phyloP scores from a whole-genome alignment of 1,140 invertebrate species.

The Nebria ingens region DNA sequence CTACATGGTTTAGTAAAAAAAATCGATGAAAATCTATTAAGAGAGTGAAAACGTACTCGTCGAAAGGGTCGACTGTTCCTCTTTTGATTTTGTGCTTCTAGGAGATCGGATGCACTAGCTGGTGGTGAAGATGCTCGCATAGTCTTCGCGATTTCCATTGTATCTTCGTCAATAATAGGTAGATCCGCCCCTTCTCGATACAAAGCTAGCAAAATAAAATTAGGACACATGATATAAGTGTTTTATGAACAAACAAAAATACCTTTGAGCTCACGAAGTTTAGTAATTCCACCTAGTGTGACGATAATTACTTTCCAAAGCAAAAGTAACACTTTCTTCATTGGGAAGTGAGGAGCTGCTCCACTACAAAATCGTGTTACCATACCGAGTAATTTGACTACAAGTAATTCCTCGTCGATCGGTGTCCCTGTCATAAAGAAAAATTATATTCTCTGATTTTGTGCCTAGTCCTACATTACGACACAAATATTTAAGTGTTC shows the following conservation, averaged over 20 bases:
- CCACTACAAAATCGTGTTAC: conserved; percentile 91
- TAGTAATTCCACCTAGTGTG: conserved; percentile 79
- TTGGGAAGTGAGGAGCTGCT: conserved; percentile 89
- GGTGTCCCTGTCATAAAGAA: conserved; percentile 17
- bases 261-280: conserved; percentile 63
- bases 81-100: conserved; percentile 79
- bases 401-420: conserved; percentile 69
- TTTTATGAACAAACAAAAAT: neutral
- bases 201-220: conserved; percentile 31
- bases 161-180: conserved; percentile 75
- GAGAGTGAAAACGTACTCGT: conserved; percentile 36
- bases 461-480: too few species aligned
- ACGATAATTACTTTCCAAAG: conserved; percentile 92
- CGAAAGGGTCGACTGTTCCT: conserved; percentile 52
- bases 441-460: neutral
- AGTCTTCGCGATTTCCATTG: conserved; percentile 79
- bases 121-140: conserved; percentile 95
- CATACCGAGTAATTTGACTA: conserved; percentile 85
- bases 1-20: too few species aligned
- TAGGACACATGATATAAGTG: conserved; percentile 7
- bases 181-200: conserved; percentile 64
- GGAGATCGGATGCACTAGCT: conserved; percentile 79
- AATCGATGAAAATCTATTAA: too few species aligned
- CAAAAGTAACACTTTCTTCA: conserved; percentile 93
- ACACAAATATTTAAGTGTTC: too few species aligned